phyloP scores from a whole-genome alignment of 2,113 vertebrate genomes.

The Hiodon tergisus region DNA sequence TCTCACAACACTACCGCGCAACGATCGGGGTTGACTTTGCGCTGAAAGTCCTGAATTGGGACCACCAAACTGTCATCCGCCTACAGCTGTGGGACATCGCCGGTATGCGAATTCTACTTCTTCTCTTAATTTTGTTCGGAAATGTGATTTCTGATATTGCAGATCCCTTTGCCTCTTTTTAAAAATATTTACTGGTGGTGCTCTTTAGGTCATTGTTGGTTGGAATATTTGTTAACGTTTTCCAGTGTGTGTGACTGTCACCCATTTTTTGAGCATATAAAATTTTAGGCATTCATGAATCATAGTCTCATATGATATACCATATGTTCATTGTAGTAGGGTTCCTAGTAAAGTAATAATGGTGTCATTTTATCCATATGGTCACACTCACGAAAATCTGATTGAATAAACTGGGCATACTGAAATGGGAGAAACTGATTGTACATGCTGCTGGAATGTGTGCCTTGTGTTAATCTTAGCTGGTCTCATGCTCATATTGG shows the following conservation, averaged over 20 bases:
- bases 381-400: too few relatives aligned
- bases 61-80: slow-evolving; percentile 57
- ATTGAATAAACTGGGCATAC: too few relatives aligned
- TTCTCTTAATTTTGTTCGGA: background rate
- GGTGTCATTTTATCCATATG: too few relatives aligned
- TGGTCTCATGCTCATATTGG: slow-evolving; percentile 46
- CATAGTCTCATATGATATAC: too few relatives aligned
- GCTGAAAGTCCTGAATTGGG: slow-evolving; percentile 65
- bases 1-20: slow-evolving; percentile 71
- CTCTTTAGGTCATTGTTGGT: background rate
- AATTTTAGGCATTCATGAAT: too few relatives aligned
- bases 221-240: too few relatives aligned
- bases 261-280: too few relatives aligned
- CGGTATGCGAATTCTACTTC: slow-evolving; percentile 45
- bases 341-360: too few relatives aligned
- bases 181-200: background rate
- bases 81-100: slow-evolving; percentile 74
- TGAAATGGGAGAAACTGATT: too few relatives aligned
- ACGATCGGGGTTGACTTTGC: slow-evolving; percentile 73
- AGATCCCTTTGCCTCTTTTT: background rate
- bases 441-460: slow-evolving; percentile 1
- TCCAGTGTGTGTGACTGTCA: background rate
- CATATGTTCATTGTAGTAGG: too few relatives aligned
- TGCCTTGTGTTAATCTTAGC: slow-evolving; percentile 43
- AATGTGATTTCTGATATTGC: too few relatives aligned